phyloP scores from a whole-genome alignment of 2,797 vertebrate genomes.

The Tenualosa thibaudeaui region DNA sequence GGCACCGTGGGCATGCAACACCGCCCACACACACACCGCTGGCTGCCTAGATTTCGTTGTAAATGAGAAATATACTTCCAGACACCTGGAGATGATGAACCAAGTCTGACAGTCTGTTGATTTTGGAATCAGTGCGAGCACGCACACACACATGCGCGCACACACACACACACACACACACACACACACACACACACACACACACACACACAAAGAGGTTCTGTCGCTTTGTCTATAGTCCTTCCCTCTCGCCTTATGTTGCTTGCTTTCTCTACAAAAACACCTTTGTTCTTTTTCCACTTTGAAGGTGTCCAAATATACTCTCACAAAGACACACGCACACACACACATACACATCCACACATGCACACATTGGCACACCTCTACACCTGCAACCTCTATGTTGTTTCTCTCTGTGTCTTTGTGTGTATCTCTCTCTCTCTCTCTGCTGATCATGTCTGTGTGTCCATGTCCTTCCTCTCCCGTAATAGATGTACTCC shows the following conservation, averaged over 20 bases:
- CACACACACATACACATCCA: background rate
- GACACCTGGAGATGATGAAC: background rate
- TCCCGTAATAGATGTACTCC: constrained; percentile 92
- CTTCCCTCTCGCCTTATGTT: constrained; percentile 18
- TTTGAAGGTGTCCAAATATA: background rate
- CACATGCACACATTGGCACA: background rate
- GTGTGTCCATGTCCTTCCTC: constrained; percentile 79
- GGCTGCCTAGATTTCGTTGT: background rate
- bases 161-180: constrained; percentile 26
- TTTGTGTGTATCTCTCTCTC: constrained; percentile 24
- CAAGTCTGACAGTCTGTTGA: background rate
- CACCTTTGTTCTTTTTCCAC: background rate
- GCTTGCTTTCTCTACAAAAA: constrained; percentile 26
- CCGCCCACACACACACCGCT: background rate
- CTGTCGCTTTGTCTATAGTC: constrained; percentile 20
- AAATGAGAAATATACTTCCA: background rate
- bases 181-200: constrained; percentile 14
- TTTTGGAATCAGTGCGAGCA: background rate
- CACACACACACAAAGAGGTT: constrained; percentile 24
- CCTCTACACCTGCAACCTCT: background rate
- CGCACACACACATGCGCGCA: background rate
- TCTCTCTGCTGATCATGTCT: constrained; percentile 73
- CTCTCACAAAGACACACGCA: background rate
- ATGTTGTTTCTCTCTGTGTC: constrained; percentile 24
- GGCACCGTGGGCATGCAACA: background rate